These are phyloP conservation scores for Opisthograptis luteolata DNA, from an alignment of 2,888 invertebrate species.

Conservation along the genomic window DNA sequence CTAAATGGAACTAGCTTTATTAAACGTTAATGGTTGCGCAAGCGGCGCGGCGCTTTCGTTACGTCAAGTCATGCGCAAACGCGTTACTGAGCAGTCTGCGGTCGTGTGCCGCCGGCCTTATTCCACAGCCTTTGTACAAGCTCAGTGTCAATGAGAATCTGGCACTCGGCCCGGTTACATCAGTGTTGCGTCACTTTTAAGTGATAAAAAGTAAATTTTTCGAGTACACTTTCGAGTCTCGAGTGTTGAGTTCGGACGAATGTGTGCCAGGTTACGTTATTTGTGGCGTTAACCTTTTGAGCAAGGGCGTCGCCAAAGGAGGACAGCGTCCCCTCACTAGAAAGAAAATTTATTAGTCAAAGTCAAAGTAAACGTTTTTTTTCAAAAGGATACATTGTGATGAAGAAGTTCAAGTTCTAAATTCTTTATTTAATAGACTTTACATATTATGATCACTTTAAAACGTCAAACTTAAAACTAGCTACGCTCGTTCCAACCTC, in stretches of 20 bases:
- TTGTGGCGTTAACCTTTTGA: slow-evolving; percentile 12
- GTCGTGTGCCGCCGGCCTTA: slow-evolving; percentile 13
- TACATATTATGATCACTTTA: too few species aligned
- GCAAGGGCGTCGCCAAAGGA: neutral
- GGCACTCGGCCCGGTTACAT: slow-evolving; percentile 22
- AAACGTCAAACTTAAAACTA: too few species aligned
- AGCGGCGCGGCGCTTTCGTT: slow-evolving; percentile 1
- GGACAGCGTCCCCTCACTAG: too few species aligned
- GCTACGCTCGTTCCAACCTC: too few species aligned
- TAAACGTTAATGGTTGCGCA: slow-evolving; percentile 21
- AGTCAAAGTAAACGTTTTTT: neutral
- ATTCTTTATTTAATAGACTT: too few species aligned
- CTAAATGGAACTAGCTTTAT: slow-evolving; percentile 24
- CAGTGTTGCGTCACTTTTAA: slow-evolving; percentile 8
- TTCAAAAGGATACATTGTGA: too few species aligned
- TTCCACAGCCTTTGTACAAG: slow-evolving; percentile 18
- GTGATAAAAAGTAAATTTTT: slow-evolving; percentile 6
- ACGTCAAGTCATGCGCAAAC: slow-evolving; percentile 15
- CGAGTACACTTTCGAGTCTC: slow-evolving; percentile 9
- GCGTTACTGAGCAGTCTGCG: neutral
- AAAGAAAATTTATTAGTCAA: too few species aligned
- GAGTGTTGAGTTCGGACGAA: neutral
- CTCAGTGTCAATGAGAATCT: slow-evolving; percentile 25
- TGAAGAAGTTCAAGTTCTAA: too few species aligned
- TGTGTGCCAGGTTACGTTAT: slow-evolving; percentile 22